A percentile compares a stretch with the other conserved stretches of the same genome.
phyloP scores from a whole-genome alignment of 2,888 invertebrate species.

The Gandaritis pyraliata region DNA sequence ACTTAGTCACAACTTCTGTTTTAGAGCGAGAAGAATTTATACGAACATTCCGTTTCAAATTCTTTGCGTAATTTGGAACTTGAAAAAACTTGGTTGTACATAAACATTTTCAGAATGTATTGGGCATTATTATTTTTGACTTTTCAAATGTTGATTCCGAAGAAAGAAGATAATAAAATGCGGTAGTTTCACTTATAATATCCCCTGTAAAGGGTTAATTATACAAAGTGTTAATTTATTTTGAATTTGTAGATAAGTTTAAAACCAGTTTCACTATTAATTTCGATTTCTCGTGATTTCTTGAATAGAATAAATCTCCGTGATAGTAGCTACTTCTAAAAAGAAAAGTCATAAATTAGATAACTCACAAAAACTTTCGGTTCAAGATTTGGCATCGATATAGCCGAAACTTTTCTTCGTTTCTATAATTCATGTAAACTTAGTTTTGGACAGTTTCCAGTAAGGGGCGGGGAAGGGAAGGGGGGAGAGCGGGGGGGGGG shows the following conservation, averaged over 20 bases:
- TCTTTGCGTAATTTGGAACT: constrained; percentile 7
- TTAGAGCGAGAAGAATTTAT: not conserved
- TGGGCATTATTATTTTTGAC: too few species aligned
- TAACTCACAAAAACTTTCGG: constrained; percentile 18
- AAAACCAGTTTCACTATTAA: too few species aligned
- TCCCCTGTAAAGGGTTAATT: too few species aligned
- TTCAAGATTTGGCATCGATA: constrained; percentile 30
- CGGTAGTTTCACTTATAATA: too few species aligned
- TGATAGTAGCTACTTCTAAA: constrained; percentile 1
- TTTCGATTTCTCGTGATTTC: too few species aligned
- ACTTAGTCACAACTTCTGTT: constrained; percentile 19
- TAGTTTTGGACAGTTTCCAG: constrained; percentile 38
- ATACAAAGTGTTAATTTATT: too few species aligned
- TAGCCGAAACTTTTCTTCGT: constrained; percentile 20
- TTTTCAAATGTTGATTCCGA: too few species aligned
- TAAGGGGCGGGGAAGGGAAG: constrained; percentile 9
- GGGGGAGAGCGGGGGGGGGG: too few species aligned
- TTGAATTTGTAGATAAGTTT: too few species aligned
- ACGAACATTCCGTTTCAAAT: constrained; percentile 11
- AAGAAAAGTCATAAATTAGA: constrained; percentile 26
- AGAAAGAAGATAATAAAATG: too few species aligned
- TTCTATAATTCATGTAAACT: constrained; percentile 31
- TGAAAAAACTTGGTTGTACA: not conserved
- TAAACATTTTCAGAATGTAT: too few species aligned
- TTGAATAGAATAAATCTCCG: not conserved